Percentiles rank a stretch among this genome's conserved stretches.
phyloP scores from a whole-genome alignment of 2,888 invertebrate species.

The Cephus rjabovi region DNA sequence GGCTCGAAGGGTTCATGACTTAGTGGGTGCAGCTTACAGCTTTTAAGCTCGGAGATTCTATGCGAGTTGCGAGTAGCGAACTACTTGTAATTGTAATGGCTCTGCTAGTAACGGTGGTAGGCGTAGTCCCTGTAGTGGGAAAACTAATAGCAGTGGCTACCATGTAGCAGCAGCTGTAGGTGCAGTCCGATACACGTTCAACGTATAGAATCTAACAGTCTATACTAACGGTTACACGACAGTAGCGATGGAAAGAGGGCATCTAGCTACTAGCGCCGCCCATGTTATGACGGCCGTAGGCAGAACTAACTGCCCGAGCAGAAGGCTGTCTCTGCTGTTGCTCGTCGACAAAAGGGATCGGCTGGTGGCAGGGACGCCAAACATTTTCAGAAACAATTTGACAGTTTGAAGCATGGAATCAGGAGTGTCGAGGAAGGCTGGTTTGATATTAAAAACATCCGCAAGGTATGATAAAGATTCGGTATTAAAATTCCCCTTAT shows the following conservation, averaged over 20 bases:
- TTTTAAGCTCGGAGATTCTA: neutral
- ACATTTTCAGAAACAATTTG: neutral
- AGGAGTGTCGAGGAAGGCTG: neutral
- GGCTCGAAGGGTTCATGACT: neutral
- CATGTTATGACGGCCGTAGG: neutral
- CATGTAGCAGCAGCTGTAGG: neutral
- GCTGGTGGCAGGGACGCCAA: neutral
- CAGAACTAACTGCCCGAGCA: neutral
- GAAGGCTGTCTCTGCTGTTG: neutral
- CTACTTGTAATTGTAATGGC: neutral
- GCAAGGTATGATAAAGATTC: conserved; percentile 5
- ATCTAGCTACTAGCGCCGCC: neutral
- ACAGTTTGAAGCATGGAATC: neutral
- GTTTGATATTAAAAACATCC: conserved; percentile 35
- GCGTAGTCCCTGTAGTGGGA: neutral
- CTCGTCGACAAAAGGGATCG: no score
- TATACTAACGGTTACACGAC: neutral
- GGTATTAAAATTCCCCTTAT: conserved; percentile 18
- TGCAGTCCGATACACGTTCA: neutral
- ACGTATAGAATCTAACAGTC: neutral
- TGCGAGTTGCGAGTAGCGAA: neutral
- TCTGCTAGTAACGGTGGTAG: neutral
- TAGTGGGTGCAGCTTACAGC: neutral
- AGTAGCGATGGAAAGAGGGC: neutral
- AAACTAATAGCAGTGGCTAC: neutral